phyloP scores from a whole-genome alignment of 2,797 vertebrate genomes.

The Salmo trutta region DNA sequence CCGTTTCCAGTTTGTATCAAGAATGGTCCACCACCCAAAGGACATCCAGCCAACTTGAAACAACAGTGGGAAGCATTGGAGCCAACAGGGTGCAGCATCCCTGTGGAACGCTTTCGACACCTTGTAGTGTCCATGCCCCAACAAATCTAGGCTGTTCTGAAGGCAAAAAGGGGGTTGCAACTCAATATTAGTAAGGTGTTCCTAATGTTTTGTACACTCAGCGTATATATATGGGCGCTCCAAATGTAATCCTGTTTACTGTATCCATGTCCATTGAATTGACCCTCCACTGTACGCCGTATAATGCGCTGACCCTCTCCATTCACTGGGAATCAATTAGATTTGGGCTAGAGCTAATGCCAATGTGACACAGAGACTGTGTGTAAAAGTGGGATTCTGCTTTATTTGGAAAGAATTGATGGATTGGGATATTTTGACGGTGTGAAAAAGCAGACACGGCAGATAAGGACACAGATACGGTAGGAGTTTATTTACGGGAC shows the following conservation, averaged over 20 bases:
- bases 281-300: background rate
- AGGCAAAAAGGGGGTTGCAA: background rate
- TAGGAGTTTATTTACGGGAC: background rate
- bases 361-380: background rate
- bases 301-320: constrained; percentile 3
- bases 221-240: background rate
- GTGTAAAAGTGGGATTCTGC: background rate
- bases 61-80: too few species aligned
- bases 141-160: too few species aligned
- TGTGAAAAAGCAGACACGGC: background rate
- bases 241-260: too few species aligned
- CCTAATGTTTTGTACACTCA: background rate
- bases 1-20: too few species aligned
- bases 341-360: constrained; percentile 10
- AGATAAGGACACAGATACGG: background rate
- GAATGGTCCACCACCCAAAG: too few species aligned
- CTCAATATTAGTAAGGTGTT: too few species aligned
- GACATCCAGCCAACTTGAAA: too few species aligned
- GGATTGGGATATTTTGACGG: constrained; percentile 14
- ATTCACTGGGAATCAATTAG: constrained; percentile 13
- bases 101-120: too few species aligned
- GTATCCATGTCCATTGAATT: background rate
- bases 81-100: too few species aligned
- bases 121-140: too few species aligned
- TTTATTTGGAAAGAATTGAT: background rate